Evolutionary conservation across 2,113 vertebrate species (phyloP).

Genomic region (Gopherus flavomarginatus): DNA sequence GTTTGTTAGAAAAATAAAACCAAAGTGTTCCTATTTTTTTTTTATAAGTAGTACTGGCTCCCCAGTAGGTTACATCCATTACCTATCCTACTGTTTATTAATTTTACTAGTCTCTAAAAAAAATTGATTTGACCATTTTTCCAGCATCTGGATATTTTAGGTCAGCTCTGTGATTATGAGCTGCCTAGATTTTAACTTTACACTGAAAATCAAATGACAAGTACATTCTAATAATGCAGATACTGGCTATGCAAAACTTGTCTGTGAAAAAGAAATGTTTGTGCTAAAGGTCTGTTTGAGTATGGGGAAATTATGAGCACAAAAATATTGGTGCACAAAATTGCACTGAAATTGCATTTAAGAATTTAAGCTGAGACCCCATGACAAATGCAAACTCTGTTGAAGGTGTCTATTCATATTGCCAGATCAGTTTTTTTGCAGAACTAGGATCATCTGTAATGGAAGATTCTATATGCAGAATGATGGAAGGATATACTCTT

Average conservation of each 20-base stretch:
- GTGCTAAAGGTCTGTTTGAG: background rate
- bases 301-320: background rate
- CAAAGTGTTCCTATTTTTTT: background rate
- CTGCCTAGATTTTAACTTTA: background rate
- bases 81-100: background rate
- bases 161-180: background rate
- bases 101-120: background rate
- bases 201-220: background rate
- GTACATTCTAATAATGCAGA: background rate
- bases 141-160: background rate
- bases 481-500: background rate
- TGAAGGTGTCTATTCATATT: background rate
- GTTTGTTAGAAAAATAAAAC: background rate
- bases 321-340: background rate
- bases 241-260: background rate
- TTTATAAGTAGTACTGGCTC: background rate
- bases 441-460: background rate
- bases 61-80: background rate
- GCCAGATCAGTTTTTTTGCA: background rate
- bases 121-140: background rate
- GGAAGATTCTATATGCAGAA: background rate
- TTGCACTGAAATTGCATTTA: background rate
- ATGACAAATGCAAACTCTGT: background rate
- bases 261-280: background rate
- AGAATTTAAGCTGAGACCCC: background rate